Evolutionary conservation across 2,797 vertebrate genomes (phyloP).

Genomic region (Cyprinodon diabolis): DNA sequence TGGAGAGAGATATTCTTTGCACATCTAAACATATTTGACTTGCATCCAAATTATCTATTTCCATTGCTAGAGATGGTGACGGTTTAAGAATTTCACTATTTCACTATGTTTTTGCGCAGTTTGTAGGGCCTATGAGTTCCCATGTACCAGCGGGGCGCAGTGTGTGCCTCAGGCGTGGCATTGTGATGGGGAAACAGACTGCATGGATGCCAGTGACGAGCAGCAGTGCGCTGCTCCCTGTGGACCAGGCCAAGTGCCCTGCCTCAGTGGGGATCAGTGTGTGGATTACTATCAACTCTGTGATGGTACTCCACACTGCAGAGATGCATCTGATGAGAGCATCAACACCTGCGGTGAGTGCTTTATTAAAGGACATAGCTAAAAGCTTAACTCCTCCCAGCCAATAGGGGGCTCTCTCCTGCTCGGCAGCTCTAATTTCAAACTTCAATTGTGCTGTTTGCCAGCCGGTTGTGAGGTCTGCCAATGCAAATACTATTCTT

Average conservation of each 20-base stretch:
- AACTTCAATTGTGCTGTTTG: no score
- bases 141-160: slow-evolving; percentile 77
- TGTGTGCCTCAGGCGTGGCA: slow-evolving; percentile 86
- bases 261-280: slow-evolving; percentile 79
- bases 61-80: no score
- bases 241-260: slow-evolving; percentile 70
- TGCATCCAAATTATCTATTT: no score
- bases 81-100: no score
- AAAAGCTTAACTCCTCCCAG: no score
- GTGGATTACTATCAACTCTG: slow-evolving; percentile 82
- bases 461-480: no score
- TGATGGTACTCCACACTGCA: slow-evolving; percentile 85
- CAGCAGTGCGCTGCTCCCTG: slow-evolving; percentile 77
- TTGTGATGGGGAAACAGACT: slow-evolving; percentile 89
- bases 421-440: no score
- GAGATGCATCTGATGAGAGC: slow-evolving; percentile 85
- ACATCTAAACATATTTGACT: no score
- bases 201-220: slow-evolving; percentile 85
- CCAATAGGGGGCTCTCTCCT: no score
- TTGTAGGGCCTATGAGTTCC: slow-evolving; percentile 83
- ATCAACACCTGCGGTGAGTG: slow-evolving; percentile 82
- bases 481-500: no score
- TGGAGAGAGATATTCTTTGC: no score
- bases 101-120: slow-evolving; percentile 20
- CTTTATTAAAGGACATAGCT: background rate